Percentiles rank a stretch among this genome's conserved stretches.
Conservation (phyloP, 2,888 invertebrate species). For the Chydorus sphaericus region DNA sequence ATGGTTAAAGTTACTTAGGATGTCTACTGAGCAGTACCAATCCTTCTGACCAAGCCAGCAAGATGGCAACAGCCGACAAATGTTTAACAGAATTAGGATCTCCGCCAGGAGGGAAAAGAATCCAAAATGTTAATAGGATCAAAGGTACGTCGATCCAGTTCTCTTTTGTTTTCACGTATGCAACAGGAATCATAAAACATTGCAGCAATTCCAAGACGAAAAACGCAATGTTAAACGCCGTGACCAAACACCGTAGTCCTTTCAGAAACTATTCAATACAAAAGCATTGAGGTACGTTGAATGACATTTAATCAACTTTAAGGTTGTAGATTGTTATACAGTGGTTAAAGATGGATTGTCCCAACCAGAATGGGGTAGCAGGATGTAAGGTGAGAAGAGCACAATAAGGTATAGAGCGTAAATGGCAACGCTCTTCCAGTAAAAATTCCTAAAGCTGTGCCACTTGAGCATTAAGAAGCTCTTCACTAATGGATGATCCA, state of each 20-base stretch:
- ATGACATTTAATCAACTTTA: not conserved
- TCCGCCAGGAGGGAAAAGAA: constrained; percentile 40
- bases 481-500: constrained; percentile 44
- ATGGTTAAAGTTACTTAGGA: no score
- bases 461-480: constrained; percentile 61
- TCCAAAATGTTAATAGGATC: constrained; percentile 44
- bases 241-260: constrained; percentile 11
- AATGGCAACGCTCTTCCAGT: constrained; percentile 53
- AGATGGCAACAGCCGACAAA: constrained; percentile 53
- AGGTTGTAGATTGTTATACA: not conserved
- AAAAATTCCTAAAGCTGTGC: constrained; percentile 56
- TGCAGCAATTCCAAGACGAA: constrained; percentile 48
- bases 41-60: constrained; percentile 59
- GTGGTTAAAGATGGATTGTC: not conserved
- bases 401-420: constrained; percentile 54
- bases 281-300: no score
- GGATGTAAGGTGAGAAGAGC: constrained; percentile 50
- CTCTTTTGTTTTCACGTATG: constrained; percentile 51
- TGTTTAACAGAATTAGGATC: constrained; percentile 44
- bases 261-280: constrained; percentile 6
- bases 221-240: constrained; percentile 14
- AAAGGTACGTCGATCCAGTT: constrained; percentile 60
- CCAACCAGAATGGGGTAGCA: constrained; percentile 25
- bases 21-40: constrained; percentile 63
- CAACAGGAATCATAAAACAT: constrained; percentile 46